These are phyloP conservation scores for Apostichopus japonicus DNA, from an alignment of 35 echinoderm and acorn worm genomes.

Conservation along the genomic window DNA sequence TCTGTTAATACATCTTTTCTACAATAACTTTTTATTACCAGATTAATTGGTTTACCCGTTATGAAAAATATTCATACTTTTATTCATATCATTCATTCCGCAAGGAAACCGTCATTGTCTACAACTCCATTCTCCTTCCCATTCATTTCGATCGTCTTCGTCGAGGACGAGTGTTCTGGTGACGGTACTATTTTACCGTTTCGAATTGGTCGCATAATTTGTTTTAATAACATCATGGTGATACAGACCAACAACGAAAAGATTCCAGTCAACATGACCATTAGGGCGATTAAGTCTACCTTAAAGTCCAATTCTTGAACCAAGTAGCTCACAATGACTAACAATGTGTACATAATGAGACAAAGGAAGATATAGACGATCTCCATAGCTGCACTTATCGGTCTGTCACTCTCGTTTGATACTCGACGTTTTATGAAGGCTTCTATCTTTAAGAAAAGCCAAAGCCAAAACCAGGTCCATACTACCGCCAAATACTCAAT, in stretches of 20 bases:
- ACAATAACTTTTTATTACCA: no score
- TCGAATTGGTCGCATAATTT: constrained; percentile 56
- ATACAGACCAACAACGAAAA: constrained; percentile 34
- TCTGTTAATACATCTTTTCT: no score
- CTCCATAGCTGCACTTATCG: constrained; percentile 22
- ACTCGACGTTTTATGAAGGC: neutral
- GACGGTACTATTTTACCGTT: neutral
- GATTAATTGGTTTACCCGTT: no score
- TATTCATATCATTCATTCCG: no score
- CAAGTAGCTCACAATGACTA: constrained; percentile 43
- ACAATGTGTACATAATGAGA: constrained; percentile 47
- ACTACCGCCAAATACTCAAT: constrained; percentile 70
- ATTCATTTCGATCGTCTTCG: neutral
- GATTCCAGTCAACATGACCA: constrained; percentile 47
- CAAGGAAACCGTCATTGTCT: no score
- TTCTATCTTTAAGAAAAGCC: constrained; percentile 69
- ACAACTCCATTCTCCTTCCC: neutral
- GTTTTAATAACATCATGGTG: constrained; percentile 57
- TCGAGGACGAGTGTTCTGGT: neutral
- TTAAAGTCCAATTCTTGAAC: constrained; percentile 63
- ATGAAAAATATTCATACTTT: no score
- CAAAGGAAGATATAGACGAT: constrained; percentile 38
- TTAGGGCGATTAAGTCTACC: constrained; percentile 56
- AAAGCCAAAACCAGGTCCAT: constrained; percentile 71
- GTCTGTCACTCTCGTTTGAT: neutral